Conservation (phyloP, 2,113 vertebrate species). For the Oxyruncus cristatus region DNA sequence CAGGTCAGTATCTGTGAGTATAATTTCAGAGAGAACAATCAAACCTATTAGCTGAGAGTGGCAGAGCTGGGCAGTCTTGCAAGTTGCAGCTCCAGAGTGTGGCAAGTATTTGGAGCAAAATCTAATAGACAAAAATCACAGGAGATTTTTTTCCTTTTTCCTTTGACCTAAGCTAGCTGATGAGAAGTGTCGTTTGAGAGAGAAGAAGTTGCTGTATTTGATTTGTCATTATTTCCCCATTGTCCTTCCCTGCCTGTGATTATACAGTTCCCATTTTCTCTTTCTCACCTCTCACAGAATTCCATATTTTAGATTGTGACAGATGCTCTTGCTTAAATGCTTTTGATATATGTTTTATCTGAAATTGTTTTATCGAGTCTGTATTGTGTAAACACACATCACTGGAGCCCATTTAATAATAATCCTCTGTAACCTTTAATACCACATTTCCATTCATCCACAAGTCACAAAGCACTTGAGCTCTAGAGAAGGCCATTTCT, state of each 20-base stretch:
- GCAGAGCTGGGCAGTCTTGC: neutral
- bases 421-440: neutral
- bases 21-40: neutral
- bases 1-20: neutral
- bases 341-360: neutral
- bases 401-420: neutral
- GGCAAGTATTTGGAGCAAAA: constrained; percentile 2
- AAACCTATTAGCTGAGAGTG: constrained; percentile 15
- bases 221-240: constrained; percentile 25
- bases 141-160: neutral
- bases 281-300: neutral
- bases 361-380: neutral
- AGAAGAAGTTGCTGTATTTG: neutral
- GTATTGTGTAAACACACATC: constrained; percentile 3
- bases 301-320: neutral
- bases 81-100: neutral
- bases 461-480: accelerated
- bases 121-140: constrained; percentile 16
- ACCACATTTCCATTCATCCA: neutral
- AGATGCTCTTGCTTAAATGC: neutral
- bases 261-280: neutral
- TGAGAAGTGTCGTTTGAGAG: neutral
- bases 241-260: neutral
- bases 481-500: neutral
- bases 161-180: neutral